Conservation (phyloP, 2,888 invertebrate species). For the Mimachlamys varia region DNA sequence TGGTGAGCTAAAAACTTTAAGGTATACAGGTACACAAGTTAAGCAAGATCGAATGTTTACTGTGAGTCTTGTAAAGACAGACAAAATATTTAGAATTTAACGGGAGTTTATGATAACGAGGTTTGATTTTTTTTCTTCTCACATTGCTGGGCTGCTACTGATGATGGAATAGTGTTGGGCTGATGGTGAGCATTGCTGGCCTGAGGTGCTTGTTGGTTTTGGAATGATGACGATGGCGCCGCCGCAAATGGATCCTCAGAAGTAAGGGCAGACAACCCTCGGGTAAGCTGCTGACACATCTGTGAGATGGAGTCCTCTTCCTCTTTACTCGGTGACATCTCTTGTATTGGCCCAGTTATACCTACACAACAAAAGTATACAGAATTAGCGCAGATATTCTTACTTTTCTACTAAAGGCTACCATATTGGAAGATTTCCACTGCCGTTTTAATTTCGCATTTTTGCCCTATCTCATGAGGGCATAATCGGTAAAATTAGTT, state of each 20-base stretch:
- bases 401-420: too few species aligned
- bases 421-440: too few species aligned
- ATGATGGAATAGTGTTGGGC: conserved; percentile 42
- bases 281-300: conserved; percentile 90
- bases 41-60: too few species aligned
- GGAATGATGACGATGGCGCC: conserved; percentile 52
- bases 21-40: too few species aligned
- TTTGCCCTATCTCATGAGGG: too few species aligned
- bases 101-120: too few species aligned
- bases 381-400: neutral
- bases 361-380: neutral
- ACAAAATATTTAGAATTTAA: too few species aligned
- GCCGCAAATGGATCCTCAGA: conserved; percentile 83
- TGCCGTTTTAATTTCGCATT: too few species aligned
- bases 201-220: conserved; percentile 58
- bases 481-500: too few species aligned
- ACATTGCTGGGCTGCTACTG: conserved; percentile 37
- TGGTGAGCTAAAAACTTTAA: too few species aligned
- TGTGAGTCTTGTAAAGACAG: too few species aligned
- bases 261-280: conserved; percentile 88
- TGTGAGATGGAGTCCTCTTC: conserved; percentile 86
- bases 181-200: conserved; percentile 44
- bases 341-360: conserved; percentile 56
- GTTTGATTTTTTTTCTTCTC: too few species aligned
- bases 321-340: conserved; percentile 68